Evolutionary conservation across 2,888 invertebrate genomes (phyloP).

Genomic region (Leucophora obtusa): DNA sequence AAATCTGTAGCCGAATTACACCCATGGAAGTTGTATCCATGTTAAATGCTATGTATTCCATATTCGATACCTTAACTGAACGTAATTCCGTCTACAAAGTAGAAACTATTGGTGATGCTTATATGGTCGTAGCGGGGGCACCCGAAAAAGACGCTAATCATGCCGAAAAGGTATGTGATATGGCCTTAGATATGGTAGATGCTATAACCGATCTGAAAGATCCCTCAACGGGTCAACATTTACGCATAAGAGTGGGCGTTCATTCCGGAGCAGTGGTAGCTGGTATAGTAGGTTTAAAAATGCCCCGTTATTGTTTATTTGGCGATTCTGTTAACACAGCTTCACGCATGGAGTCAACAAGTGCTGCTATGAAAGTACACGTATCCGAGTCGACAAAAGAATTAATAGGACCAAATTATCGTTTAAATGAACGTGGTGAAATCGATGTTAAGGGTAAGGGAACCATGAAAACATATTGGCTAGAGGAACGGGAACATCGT

Average conservation of each 20-base stretch:
- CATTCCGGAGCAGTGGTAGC: slow-evolving; percentile 96
- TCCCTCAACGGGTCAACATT: slow-evolving; percentile 92
- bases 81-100: slow-evolving; percentile 97
- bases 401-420: slow-evolving; percentile 86
- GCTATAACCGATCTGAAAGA: slow-evolving; percentile 94
- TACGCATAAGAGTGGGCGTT: slow-evolving; percentile 91
- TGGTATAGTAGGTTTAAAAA: slow-evolving; percentile 95
- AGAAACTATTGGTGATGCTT: slow-evolving; percentile 98
- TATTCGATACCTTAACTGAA: slow-evolving; percentile 96
- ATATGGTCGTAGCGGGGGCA: slow-evolving; percentile 98
- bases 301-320: slow-evolving; percentile 86
- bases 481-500: slow-evolving; percentile 86
- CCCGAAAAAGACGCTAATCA: slow-evolving; percentile 94
- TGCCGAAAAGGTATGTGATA: slow-evolving; percentile 94
- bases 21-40: slow-evolving; percentile 99
- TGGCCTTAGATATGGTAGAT: slow-evolving; percentile 97
- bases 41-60: slow-evolving; percentile 98
- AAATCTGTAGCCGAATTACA: slow-evolving; percentile 96
- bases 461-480: slow-evolving; percentile 93
- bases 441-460: slow-evolving; percentile 95
- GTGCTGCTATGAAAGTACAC: slow-evolving; percentile 95
- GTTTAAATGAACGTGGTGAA: slow-evolving; percentile 88
- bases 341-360: slow-evolving; percentile 94
- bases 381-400: slow-evolving; percentile 93
- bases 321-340: slow-evolving; percentile 96